A percentile compares a stretch with the other conserved stretches of the same genome.
Conservation (phyloP, 2,113 vertebrate species). For the Tragelaphus scriptus region DNA sequence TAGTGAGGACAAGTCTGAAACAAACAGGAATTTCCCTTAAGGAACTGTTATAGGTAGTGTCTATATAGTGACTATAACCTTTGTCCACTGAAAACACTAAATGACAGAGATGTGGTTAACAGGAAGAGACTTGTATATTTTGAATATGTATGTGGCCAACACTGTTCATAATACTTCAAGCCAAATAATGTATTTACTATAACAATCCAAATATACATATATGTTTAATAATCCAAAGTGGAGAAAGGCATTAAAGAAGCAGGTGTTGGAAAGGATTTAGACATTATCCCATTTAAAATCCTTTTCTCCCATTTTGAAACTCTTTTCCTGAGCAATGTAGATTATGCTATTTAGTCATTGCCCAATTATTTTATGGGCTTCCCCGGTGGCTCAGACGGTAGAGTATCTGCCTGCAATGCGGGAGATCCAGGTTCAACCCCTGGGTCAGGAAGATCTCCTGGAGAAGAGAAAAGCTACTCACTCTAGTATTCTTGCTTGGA, state of each 20-base stretch:
- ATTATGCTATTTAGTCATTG: neutral
- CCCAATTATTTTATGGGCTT: conserved; percentile 1
- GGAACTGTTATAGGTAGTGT: neutral
- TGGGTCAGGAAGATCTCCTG: neutral
- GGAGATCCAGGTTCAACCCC: neutral
- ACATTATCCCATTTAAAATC: conserved; percentile 21
- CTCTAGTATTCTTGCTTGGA: neutral
- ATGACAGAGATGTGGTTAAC: neutral
- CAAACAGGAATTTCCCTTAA: conserved; percentile 34
- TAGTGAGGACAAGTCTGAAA: conserved; percentile 25
- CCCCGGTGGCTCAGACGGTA: neutral
- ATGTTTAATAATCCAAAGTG: neutral
- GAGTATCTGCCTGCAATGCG: neutral
- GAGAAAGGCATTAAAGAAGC: neutral
- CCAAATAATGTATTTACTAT: conserved; percentile 15
- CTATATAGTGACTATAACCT: neutral
- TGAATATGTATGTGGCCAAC: neutral
- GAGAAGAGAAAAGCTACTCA: neutral
- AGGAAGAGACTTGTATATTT: neutral
- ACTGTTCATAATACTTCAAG: conserved; percentile 15
- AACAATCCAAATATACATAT: conserved; percentile 11
- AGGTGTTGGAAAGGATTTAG: neutral
- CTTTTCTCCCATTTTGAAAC: conserved; percentile 15
- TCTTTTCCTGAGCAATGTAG: neutral
- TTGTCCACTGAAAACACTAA: neutral